Evolutionary conservation across 1,140 invertebrate genomes (phyloP).

Genomic region (Coenobita brevimanus): DNA sequence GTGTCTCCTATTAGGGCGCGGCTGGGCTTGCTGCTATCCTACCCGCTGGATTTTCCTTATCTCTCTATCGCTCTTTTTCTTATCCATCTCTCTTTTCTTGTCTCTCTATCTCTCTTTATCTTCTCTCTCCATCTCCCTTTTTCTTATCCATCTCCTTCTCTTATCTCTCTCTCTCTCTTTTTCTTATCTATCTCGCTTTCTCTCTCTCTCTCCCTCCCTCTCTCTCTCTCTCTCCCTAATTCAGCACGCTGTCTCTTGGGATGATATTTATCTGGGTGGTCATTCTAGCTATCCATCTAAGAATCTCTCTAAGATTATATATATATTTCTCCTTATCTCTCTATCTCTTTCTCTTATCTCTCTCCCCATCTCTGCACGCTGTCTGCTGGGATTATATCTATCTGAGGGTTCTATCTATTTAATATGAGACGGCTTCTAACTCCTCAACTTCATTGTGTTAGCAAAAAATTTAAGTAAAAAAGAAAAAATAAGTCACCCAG

Average conservation of each 20-base stretch:
- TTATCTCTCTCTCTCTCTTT: background rate
- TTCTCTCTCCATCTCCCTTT: background rate
- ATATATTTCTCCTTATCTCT: background rate
- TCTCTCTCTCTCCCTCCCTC: conserved; percentile 7
- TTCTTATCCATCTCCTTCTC: background rate
- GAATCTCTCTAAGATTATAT: background rate
- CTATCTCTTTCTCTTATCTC: background rate
- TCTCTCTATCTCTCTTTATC: conserved; percentile 1
- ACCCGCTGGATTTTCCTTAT: background rate
- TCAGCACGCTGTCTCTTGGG: background rate
- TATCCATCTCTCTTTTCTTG: background rate
- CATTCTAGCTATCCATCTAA: no score
- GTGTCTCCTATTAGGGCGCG: no score
- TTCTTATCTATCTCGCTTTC: background rate
- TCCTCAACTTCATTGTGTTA: no score
- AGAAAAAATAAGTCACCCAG: no score
- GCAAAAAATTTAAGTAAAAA: no score
- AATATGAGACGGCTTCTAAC: no score
- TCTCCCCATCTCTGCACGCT: background rate
- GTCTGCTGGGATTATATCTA: no score
- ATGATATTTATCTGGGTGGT: no score
- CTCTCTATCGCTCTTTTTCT: conserved; percentile 1
- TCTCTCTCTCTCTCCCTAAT: background rate
- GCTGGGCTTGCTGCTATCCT: background rate
- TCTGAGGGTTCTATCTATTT: no score